Percentiles rank a stretch among this genome's conserved stretches.
Evolutionary conservation across 1,140 invertebrate species (phyloP).

Genomic region (Orius laevigatus): DNA sequence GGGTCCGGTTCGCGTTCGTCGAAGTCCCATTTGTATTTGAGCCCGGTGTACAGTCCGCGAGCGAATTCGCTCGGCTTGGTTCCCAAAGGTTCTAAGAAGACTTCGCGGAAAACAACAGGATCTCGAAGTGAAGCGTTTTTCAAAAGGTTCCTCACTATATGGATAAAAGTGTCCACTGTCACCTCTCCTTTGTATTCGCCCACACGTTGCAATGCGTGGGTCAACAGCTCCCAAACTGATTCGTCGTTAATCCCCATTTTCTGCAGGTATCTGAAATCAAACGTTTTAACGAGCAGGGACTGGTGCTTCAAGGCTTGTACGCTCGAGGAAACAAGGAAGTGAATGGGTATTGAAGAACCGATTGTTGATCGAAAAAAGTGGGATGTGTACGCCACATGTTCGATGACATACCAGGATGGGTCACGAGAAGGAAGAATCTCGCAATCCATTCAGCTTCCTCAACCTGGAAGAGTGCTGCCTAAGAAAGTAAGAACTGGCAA

Average conservation of each 20-base stretch:
- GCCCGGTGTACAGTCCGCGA: not conserved
- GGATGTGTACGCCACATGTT: no score
- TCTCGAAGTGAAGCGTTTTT: not conserved
- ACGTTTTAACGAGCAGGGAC: no score
- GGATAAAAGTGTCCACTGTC: conserved; percentile 2
- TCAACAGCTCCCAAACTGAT: conserved; percentile 7
- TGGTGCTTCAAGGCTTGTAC: no score
- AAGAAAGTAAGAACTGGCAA: no score
- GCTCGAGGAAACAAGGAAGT: no score
- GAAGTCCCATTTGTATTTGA: conserved; percentile 3
- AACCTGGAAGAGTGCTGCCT: no score
- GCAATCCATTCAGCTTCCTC: no score
- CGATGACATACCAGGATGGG: no score
- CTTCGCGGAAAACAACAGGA: not conserved
- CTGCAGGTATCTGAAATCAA: not conserved
- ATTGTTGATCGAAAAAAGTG: no score
- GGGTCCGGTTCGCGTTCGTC: conserved; percentile 1
- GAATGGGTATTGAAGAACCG: no score
- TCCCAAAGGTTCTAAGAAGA: not conserved
- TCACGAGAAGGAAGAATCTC: no score
- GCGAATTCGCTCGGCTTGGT: not conserved
- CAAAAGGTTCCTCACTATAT: not conserved
- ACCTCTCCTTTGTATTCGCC: conserved; percentile 6
- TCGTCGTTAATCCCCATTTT: conserved; percentile 5
- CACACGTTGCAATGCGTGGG: conserved; percentile 1